Evolutionary conservation across 1,140 invertebrate genomes (phyloP).

Genomic region (Thaumatotibia leucotreta): DNA sequence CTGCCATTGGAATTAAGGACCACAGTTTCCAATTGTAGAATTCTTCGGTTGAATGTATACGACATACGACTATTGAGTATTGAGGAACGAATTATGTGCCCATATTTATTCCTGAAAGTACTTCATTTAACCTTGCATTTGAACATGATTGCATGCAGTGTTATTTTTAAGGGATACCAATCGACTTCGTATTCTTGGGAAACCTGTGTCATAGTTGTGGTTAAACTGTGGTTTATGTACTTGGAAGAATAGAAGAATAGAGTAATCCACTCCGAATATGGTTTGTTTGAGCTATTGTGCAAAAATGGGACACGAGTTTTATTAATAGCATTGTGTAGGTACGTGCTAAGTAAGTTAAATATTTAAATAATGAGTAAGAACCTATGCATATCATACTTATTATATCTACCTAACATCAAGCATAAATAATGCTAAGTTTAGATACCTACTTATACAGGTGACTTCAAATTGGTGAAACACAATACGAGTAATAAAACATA

Average conservation of each 20-base stretch:
- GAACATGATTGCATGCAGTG: background rate
- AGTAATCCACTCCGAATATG: background rate
- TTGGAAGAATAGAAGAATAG: background rate
- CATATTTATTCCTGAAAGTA: slow-evolving; percentile 4
- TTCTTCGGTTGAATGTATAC: background rate
- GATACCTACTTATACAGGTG: no score
- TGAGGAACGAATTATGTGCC: background rate
- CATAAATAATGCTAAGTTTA: no score
- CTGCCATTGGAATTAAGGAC: background rate
- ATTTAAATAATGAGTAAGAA: no score
- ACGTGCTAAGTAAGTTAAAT: background rate
- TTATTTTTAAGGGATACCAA: background rate
- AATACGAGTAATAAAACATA: no score
- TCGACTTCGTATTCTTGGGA: background rate
- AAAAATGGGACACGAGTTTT: background rate
- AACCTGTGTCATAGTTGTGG: background rate
- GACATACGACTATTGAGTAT: background rate
- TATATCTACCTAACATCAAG: no score
- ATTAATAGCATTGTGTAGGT: background rate
- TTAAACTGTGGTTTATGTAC: background rate
- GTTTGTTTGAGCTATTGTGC: background rate
- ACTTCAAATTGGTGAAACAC: no score
- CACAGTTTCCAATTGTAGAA: background rate
- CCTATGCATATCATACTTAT: no score
- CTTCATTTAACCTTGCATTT: slow-evolving; percentile 3